Percentiles rank a stretch among this genome's conserved stretches.
Evolutionary conservation across 2,888 invertebrate genomes (phyloP).

Genomic region (Protodeltote pygarga): DNA sequence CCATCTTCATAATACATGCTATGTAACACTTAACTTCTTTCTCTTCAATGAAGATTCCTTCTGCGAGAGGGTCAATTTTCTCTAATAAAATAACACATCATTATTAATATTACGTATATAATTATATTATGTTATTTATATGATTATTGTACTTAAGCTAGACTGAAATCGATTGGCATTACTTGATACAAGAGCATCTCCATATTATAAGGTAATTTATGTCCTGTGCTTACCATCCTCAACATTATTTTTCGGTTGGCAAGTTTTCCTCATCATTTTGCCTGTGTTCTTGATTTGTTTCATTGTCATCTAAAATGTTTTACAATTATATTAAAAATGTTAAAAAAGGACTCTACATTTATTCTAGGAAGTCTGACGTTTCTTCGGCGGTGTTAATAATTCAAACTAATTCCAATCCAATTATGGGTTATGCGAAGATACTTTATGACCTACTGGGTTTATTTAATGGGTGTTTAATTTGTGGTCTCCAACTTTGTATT

Average conservation of each 20-base stretch:
- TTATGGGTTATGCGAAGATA: no score
- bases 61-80: constrained; percentile 72
- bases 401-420: no score
- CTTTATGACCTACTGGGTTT: no score
- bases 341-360: no score
- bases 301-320: constrained; percentile 80
- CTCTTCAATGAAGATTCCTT: constrained; percentile 78
- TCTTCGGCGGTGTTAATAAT: no score
- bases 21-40: constrained; percentile 82
- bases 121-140: background rate
- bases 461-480: constrained; percentile 86
- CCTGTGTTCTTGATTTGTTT: constrained; percentile 89
- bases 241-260: constrained; percentile 88
- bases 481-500: background rate
- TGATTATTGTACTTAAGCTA: no score
- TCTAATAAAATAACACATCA: constrained; percentile 58
- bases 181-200: no score
- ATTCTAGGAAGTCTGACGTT: no score
- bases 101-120: background rate
- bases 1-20: constrained; percentile 84
- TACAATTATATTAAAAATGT: no score
- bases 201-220: background rate
- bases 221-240: constrained; percentile 78
- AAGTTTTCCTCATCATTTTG: constrained; percentile 88
- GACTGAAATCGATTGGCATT: no score